Percentiles rank a stretch among this genome's conserved stretches.
These are phyloP conservation scores for Alaudala cheleensis DNA, from an alignment of 2,113 vertebrate species.

Conservation along the genomic window DNA sequence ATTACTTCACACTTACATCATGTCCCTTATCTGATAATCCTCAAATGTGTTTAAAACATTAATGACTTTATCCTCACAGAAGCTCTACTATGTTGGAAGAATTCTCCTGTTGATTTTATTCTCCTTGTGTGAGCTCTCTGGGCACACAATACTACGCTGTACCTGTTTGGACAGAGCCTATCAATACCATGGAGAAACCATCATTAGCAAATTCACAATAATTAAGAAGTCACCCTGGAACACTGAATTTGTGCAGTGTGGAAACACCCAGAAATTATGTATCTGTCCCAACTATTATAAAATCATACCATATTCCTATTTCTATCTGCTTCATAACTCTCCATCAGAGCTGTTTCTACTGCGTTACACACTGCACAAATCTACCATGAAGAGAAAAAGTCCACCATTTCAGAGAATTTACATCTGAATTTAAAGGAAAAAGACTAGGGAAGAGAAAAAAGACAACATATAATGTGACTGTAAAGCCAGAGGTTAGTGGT, in stretches of 20 bases:
- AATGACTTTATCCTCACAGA: constrained; percentile 28
- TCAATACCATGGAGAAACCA: not conserved
- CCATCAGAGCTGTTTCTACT: not conserved
- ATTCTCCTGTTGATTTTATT: constrained; percentile 7
- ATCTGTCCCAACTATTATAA: not conserved
- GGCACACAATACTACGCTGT: not conserved
- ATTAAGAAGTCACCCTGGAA: not conserved
- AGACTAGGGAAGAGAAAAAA: not conserved
- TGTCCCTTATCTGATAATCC: constrained; percentile 46
- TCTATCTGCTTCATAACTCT: not conserved
- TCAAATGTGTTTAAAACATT: constrained; percentile 54
- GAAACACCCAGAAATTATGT: not conserved
- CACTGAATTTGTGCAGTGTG: not conserved
- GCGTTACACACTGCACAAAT: not conserved
- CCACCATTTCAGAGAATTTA: not conserved
- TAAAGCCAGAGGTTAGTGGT: not conserved
- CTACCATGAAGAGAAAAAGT: accelerated
- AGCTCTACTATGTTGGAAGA: not conserved
- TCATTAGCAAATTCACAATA: not conserved
- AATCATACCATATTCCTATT: not conserved
- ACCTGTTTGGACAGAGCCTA: not conserved
- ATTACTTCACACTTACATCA: constrained; percentile 45
- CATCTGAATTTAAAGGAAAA: not conserved
- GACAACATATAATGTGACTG: not conserved
- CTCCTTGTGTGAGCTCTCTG: not conserved